Conservation (phyloP, 1,140 invertebrate species). For the Drosophila hydei region DNA sequence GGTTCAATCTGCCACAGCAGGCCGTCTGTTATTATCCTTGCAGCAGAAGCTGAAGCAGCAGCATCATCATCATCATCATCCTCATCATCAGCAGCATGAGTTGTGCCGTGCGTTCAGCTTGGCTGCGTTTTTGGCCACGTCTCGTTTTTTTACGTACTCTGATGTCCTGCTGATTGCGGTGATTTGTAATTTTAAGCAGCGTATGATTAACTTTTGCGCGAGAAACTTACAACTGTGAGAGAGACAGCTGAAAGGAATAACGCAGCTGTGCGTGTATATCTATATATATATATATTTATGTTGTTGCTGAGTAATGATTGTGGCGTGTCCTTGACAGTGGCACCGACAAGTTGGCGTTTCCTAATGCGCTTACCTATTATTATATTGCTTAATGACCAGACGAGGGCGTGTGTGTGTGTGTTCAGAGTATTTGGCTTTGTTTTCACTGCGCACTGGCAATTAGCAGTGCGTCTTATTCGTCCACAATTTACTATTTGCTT, state of each 20-base stretch:
- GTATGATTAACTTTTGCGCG: conserved; percentile 70
- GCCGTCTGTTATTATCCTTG: conserved; percentile 71
- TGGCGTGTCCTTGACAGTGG: conserved; percentile 43
- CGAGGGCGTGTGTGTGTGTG: neutral
- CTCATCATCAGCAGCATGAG: conserved; percentile 5
- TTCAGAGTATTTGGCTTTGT: neutral
- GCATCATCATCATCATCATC: conserved; percentile 12
- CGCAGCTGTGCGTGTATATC: conserved; percentile 1
- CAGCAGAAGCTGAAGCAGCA: conserved; percentile 24
- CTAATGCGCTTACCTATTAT: conserved; percentile 46
- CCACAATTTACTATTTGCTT: conserved; percentile 20
- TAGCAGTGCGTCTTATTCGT: neutral
- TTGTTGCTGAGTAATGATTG: conserved; percentile 34
- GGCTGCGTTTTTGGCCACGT: conserved; percentile 14
- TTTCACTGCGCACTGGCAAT: conserved; percentile 1
- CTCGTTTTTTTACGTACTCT: conserved; percentile 9
- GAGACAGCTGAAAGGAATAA: conserved; percentile 9
- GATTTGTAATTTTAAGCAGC: conserved; percentile 79
- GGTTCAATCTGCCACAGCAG: conserved; percentile 51
- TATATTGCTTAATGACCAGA: conserved; percentile 37
- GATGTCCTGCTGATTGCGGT: conserved; percentile 65
- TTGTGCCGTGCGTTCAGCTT: conserved; percentile 3
- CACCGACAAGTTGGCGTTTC: conserved; percentile 30
- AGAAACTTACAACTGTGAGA: conserved; percentile 3
- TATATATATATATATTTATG: conserved; percentile 1